Evolutionary conservation across 2,113 vertebrate genomes (phyloP).

Genomic region (Myotis davidii): DNA sequence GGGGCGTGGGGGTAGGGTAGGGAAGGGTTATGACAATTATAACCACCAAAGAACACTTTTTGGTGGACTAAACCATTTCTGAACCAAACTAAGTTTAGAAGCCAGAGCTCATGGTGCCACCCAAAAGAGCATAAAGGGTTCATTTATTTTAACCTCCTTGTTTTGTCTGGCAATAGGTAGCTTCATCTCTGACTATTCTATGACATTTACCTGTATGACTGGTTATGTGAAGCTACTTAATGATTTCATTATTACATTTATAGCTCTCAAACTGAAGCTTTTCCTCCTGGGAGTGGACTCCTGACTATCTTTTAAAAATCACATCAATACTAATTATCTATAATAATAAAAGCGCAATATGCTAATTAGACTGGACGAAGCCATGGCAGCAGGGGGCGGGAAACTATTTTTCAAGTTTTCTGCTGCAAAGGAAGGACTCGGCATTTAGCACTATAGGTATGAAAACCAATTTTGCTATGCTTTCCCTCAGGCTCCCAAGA

Average conservation of each 20-base stretch:
- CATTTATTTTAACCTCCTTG: background rate
- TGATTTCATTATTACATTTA: background rate
- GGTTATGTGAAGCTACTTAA: background rate
- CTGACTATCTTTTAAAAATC: background rate
- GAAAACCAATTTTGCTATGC: background rate
- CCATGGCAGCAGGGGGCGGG: no score
- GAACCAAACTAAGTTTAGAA: background rate
- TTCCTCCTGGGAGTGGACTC: background rate
- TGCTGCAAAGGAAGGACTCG: background rate
- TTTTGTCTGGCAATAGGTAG: background rate
- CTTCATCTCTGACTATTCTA: background rate
- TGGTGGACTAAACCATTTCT: background rate
- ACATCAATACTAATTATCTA: background rate
- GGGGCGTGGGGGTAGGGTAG: background rate
- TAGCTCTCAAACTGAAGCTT: background rate
- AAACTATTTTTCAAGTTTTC: conserved; percentile 12
- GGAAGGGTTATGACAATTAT: background rate
- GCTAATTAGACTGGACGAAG: no score
- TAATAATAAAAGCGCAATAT: background rate
- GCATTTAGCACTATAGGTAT: background rate
- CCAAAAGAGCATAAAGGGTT: background rate
- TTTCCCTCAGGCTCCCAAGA: background rate
- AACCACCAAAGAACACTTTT: background rate
- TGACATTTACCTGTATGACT: background rate
- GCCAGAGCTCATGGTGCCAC: background rate